A percentile compares a stretch with the other conserved stretches of the same genome.
Conservation (phyloP, 1,140 invertebrate species). For the Sitophilus oryzae region DNA sequence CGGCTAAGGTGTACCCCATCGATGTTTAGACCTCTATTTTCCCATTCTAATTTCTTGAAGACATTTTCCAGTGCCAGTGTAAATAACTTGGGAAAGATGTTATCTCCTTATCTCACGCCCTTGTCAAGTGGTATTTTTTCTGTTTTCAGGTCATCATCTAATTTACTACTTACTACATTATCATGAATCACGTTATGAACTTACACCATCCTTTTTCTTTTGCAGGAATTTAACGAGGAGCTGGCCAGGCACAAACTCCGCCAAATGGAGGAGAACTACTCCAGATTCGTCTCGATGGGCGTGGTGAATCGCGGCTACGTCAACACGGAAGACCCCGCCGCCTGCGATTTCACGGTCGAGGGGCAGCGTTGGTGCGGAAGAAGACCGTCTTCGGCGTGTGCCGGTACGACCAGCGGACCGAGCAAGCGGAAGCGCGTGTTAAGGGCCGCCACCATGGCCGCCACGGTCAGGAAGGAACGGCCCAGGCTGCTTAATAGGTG, state of each 20-base stretch:
- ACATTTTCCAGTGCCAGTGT: no score
- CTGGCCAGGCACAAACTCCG: conserved; percentile 23
- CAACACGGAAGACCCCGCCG: conserved; percentile 25
- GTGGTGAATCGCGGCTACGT: conserved; percentile 29
- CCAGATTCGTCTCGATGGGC: conserved; percentile 29
- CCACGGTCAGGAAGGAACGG: conserved; percentile 17
- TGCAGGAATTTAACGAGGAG: conserved; percentile 23
- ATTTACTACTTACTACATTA: no score
- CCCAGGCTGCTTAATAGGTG: conserved; percentile 17
- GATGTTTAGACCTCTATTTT: no score
- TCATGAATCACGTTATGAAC: no score
- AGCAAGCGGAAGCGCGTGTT: conserved; percentile 17
- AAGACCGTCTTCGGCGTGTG: conserved; percentile 30
- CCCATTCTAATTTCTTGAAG: no score
- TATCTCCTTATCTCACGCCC: no score
- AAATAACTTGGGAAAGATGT: no score
- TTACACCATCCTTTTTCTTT: neutral
- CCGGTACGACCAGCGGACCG: conserved; percentile 8
- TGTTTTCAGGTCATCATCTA: no score
- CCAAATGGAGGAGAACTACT: conserved; percentile 34
- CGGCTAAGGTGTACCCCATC: no score
- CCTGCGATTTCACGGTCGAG: conserved; percentile 11
- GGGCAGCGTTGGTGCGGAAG: conserved; percentile 7
- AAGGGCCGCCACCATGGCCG: conserved; percentile 26
- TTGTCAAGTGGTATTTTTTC: no score